Base-by-base conservation (phyloP, 2,888 invertebrate genomes). In the Odontomyia ornata region DNA sequence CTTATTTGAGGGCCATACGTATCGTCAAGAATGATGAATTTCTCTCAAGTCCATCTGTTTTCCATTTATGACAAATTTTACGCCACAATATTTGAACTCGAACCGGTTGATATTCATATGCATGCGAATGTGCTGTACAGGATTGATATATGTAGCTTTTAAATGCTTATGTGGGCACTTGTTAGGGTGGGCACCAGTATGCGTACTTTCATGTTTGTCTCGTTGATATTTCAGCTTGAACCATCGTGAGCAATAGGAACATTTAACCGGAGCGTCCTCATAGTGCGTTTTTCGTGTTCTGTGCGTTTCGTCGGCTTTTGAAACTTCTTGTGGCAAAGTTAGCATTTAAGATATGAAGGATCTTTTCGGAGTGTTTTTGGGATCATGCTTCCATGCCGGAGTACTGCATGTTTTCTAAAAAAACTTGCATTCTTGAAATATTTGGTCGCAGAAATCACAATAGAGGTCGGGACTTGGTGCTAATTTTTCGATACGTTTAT, bases 321-420 rank as follows among this genome's bases (percentile, higher is more conserved):
- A n/a, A 80, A 80, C 27, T 75, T 47, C 1, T 79, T 71, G 5
- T 77, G 77, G 60, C 80, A 80, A 46, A 76, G 79, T 67, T 77
- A 77, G 47, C 80, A 80, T 18, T 64, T 76, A 0, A 77, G 28
- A 27, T 78, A 79, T 5, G 77, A 0, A 7, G 73, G 73, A n/a
- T 73, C 43, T 1, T 73, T n/a, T 1, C 15, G 25, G 1, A 71
- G 47, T 15, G 27, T 2, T n/a, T 23, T 13, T 1, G 69, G 69
- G 25, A 71, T 71, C 15, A 3, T 11, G 2, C 47, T 27, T 4
- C 69, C 69, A 47, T 71, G 69, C 1, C 52, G 46, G 11, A 1
- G 1, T 28, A 28, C 28, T 1, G 69, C 47, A n/a, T 71, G 69
- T 0, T 4, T 11, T 23, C 25, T 21, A 1, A 71, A 71, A 7